Evolutionary conservation across 2,888 invertebrate genomes (phyloP).

Genomic region (Mimas tiliae): DNA sequence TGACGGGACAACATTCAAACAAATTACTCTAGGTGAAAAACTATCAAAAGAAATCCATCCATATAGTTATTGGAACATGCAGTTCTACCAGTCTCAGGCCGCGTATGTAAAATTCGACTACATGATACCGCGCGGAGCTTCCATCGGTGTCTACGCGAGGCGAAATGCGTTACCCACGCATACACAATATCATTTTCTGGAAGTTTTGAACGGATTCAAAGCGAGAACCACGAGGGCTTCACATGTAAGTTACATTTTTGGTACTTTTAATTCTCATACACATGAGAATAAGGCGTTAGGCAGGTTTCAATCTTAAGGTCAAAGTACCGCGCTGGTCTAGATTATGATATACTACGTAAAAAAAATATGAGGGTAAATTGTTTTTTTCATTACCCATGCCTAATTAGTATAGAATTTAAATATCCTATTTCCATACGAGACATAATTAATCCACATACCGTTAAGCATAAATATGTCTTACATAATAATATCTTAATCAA

Average conservation of each 20-base stretch:
- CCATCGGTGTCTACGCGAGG: constrained; percentile 97
- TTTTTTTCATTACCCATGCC: neutral
- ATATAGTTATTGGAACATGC: constrained; percentile 98
- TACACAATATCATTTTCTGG: constrained; percentile 97
- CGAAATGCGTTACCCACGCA: constrained; percentile 97
- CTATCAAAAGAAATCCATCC: constrained; percentile 95
- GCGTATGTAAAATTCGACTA: constrained; percentile 98
- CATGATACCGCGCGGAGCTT: constrained; percentile 95
- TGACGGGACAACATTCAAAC: constrained; percentile 96
- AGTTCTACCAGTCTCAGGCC: constrained; percentile 97
- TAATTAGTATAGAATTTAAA: neutral
- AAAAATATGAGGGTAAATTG: neutral
- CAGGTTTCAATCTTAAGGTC: too few relatives aligned
- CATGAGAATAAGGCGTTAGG: too few relatives aligned
- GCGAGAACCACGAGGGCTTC: constrained; percentile 93
- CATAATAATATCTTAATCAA: constrained; percentile 17
- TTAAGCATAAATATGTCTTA: constrained; percentile 5
- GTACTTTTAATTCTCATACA: neutral
- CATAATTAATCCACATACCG: neutral
- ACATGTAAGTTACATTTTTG: constrained; percentile 88
- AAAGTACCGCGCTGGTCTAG: too few relatives aligned
- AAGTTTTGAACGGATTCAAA: constrained; percentile 95
- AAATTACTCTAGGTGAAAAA: constrained; percentile 94
- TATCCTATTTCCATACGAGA: neutral
- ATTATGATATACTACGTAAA: too few relatives aligned